These are phyloP conservation scores for Drosophila differens DNA, from an alignment of 2,888 invertebrate genomes.

Conservation along the genomic window DNA sequence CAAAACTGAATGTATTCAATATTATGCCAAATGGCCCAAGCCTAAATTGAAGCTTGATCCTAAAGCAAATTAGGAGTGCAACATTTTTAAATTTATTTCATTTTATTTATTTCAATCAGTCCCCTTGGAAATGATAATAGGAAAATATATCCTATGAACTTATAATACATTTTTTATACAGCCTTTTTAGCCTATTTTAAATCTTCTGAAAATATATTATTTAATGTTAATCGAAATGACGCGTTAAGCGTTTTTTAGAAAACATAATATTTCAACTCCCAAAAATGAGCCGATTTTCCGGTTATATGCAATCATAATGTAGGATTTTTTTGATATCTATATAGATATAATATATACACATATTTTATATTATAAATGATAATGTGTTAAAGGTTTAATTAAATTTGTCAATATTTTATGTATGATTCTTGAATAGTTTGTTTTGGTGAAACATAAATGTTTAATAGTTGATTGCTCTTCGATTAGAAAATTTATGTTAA, in stretches of 20 bases:
- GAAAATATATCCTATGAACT: background rate
- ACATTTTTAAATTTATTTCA: background rate
- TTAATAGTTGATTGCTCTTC: background rate
- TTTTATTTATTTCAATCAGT: background rate
- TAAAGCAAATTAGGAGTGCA: background rate
- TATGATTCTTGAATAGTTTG: background rate
- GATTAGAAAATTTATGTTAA: background rate
- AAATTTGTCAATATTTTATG: background rate
- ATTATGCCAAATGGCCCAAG: background rate
- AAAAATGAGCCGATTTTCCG: too few relatives aligned
- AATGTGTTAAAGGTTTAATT: background rate
- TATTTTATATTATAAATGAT: background rate
- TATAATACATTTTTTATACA: background rate
- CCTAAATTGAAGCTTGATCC: background rate
- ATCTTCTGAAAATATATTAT: slow-evolving; percentile 74
- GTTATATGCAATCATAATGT: too few relatives aligned
- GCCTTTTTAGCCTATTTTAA: background rate
- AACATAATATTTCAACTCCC: background rate
- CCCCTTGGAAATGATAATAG: background rate
- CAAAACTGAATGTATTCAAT: background rate
- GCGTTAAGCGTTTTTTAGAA: background rate
- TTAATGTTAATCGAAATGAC: background rate
- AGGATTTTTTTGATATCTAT: too few relatives aligned
- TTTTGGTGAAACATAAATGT: background rate
- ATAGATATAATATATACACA: too few relatives aligned